These are phyloP conservation scores for Arremon aurantiirostris DNA, from an alignment of 2,797 vertebrate species.

Conservation along the genomic window DNA sequence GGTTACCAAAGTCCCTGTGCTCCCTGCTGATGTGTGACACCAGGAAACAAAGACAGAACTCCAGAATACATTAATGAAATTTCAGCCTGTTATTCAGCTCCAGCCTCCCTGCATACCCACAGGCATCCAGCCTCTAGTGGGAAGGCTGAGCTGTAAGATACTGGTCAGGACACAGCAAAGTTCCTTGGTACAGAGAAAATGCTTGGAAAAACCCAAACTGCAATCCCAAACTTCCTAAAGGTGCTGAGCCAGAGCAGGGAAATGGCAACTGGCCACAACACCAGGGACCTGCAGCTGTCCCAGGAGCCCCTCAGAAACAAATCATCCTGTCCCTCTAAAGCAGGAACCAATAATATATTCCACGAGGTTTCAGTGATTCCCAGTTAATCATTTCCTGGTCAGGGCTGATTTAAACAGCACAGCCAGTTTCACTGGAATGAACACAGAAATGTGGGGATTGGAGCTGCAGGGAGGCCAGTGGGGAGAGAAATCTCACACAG, in stretches of 20 bases:
- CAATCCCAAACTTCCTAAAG: background rate
- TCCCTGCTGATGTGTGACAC: background rate
- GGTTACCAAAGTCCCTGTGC: background rate
- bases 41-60: background rate
- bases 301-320: background rate
- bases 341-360: background rate
- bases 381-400: conserved; percentile 46
- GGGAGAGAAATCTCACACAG: background rate
- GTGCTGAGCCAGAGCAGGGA: background rate
- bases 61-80: background rate
- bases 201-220: background rate
- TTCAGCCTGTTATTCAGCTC: background rate
- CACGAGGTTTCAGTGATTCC: background rate
- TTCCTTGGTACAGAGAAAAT: background rate
- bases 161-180: background rate
- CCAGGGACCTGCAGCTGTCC: background rate
- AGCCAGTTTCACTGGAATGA: background rate
- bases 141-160: background rate
- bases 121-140: background rate
- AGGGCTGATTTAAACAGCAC: background rate
- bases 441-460: background rate
- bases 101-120: background rate
- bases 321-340: background rate
- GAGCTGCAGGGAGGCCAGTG: background rate
- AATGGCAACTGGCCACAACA: fast-evolving